Conservation (phyloP, 2,113 vertebrate species). For the western clawed frog (Xenopus tropicalis) region UCB_Xtro_10.0 CM004444.2:7134001-7134500, state of each 20-base stretch:
- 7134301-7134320: neutral
- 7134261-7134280: constrained; percentile 83
- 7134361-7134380: too few relatives aligned
- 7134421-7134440: neutral
- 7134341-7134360: too few relatives aligned
- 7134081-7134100: too few relatives aligned
- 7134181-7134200: constrained; percentile 79
- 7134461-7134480: too few relatives aligned
- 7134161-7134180: neutral
- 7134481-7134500: too few relatives aligned
- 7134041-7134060: too few relatives aligned
- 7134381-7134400: neutral
- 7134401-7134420: neutral
- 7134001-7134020: too few relatives aligned
- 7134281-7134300: constrained; percentile 71
- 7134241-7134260: constrained; percentile 97
- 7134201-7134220: constrained; percentile 90
- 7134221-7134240: constrained; percentile 87
- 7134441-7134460: neutral
- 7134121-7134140: too few relatives aligned
- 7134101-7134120: too few relatives aligned
- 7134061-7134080: too few relatives aligned
- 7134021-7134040: too few relatives aligned
- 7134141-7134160: neutral
- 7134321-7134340: too few relatives aligned